A percentile compares a stretch with the other conserved stretches of the same genome.
phyloP scores from a whole-genome alignment of 2,113 vertebrate species.

The Turdus rufiventris region DNA sequence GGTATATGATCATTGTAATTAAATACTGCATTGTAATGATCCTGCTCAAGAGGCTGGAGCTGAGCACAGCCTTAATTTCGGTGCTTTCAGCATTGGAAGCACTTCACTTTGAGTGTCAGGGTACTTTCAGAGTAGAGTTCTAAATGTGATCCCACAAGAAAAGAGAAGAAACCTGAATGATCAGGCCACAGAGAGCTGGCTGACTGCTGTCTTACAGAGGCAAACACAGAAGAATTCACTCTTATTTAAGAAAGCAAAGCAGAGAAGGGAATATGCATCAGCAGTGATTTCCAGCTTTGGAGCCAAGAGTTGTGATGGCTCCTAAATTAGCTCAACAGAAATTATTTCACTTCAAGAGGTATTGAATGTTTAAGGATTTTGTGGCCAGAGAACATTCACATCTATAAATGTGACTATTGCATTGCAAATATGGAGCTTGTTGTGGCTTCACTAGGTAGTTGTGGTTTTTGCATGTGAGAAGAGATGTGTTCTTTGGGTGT shows the following conservation, averaged over 20 bases:
- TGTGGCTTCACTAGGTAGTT: background rate
- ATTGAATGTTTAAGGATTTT: background rate
- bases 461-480: background rate
- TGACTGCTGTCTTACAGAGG: background rate
- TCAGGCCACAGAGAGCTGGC: background rate
- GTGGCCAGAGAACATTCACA: background rate
- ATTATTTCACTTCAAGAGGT: background rate
- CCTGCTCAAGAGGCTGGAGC: background rate
- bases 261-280: background rate
- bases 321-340: background rate
- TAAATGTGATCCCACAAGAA: background rate
- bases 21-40: slow-evolving; percentile 9
- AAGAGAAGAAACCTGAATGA: background rate
- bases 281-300: background rate
- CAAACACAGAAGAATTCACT: background rate
- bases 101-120: background rate
- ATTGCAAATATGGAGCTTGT: background rate
- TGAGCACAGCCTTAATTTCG: background rate
- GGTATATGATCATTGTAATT: slow-evolving; percentile 23
- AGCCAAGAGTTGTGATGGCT: background rate
- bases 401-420: background rate
- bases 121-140: background rate
- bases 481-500: background rate
- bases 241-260: background rate
- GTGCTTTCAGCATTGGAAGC: background rate